A percentile compares a stretch with the other conserved stretches of the same genome.
These are phyloP conservation scores for Caradrina kadenii DNA, from an alignment of 2,888 invertebrate genomes.

Conservation along the genomic window DNA sequence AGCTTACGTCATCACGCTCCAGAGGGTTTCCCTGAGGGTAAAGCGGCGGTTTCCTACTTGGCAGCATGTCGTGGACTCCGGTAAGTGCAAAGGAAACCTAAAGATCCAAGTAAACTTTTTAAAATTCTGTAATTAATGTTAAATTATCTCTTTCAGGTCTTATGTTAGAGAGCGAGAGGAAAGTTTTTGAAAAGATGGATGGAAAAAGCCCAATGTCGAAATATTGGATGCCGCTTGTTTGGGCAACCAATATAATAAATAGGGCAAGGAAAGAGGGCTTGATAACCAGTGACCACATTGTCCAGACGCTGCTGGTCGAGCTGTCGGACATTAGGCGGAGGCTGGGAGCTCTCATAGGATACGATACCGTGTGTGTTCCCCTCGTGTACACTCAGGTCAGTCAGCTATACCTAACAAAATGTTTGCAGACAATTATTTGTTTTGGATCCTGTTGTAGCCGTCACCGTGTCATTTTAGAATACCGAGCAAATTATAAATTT, in stretches of 20 bases:
- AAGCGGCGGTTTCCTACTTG: slow-evolving; percentile 97
- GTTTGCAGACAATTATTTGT: slow-evolving; percentile 10
- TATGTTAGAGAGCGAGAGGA: slow-evolving; percentile 97
- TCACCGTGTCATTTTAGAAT: slow-evolving; percentile 23
- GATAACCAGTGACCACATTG: slow-evolving; percentile 97
- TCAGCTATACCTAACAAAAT: slow-evolving; percentile 29
- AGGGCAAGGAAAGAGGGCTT: slow-evolving; percentile 95
- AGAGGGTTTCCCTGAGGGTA: slow-evolving; percentile 96
- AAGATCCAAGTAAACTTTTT: slow-evolving; percentile 40
- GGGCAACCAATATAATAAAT: slow-evolving; percentile 98
- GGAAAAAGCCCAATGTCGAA: slow-evolving; percentile 96
- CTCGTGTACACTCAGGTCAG: slow-evolving; percentile 97
- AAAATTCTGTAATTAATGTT: slow-evolving; percentile 14
- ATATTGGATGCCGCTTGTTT: slow-evolving; percentile 98
- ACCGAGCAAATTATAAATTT: background rate
- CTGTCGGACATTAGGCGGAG: slow-evolving; percentile 96
- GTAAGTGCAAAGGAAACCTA: slow-evolving; percentile 82
- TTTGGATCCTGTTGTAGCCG: slow-evolving; percentile 22
- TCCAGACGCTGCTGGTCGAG: slow-evolving; percentile 97
- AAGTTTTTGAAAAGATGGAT: slow-evolving; percentile 97
- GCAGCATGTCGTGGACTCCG: slow-evolving; percentile 97
- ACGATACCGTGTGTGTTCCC: slow-evolving; percentile 97
- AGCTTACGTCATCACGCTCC: slow-evolving; percentile 96
- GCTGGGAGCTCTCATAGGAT: slow-evolving; percentile 96
- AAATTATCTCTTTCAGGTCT: slow-evolving; percentile 91